Evolutionary conservation across 2,888 invertebrate genomes (phyloP).

Genomic region (Vanessa cardui): DNA sequence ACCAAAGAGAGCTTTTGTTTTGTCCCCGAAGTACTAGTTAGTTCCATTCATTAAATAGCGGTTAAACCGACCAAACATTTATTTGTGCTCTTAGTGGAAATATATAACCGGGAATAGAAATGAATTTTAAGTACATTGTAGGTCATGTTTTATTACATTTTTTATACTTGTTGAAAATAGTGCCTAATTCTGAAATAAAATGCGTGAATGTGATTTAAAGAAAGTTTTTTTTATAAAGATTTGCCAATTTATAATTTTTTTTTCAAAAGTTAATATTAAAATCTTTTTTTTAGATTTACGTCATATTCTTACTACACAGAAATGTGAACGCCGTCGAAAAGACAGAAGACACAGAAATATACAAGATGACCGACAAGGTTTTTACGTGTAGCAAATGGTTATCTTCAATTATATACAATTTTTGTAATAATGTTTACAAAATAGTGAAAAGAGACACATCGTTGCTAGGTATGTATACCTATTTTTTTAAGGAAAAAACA

Average conservation of each 20-base stretch:
- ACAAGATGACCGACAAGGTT: conserved; percentile 61
- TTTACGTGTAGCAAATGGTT: conserved; percentile 65
- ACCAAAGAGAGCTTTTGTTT: conserved; percentile 65
- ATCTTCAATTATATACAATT: conserved; percentile 60
- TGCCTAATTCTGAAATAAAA: background rate
- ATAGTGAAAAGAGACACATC: conserved; percentile 73
- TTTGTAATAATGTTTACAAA: conserved; percentile 67
- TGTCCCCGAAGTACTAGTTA: conserved; percentile 49
- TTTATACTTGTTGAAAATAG: background rate
- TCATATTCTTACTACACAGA: conserved; percentile 53
- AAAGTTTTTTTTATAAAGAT: conserved; percentile 26
- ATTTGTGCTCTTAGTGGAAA: conserved; percentile 54
- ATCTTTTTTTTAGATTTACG: conserved; percentile 54
- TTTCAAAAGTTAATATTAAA: too few species aligned
- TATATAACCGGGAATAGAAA: conserved; percentile 44
- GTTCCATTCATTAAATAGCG: conserved; percentile 68
- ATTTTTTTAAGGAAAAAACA: background rate
- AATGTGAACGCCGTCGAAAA: conserved; percentile 43
- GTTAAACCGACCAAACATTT: conserved; percentile 56
- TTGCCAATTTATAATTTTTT: too few species aligned
- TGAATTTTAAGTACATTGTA: conserved; percentile 63
- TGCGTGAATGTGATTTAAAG: background rate
- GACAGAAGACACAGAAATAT: conserved; percentile 48
- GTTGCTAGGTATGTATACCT: conserved; percentile 60
- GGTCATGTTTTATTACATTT: conserved; percentile 40